phyloP scores from a whole-genome alignment of 2,113 vertebrate species.

The Chinchilla lanigera region DNA sequence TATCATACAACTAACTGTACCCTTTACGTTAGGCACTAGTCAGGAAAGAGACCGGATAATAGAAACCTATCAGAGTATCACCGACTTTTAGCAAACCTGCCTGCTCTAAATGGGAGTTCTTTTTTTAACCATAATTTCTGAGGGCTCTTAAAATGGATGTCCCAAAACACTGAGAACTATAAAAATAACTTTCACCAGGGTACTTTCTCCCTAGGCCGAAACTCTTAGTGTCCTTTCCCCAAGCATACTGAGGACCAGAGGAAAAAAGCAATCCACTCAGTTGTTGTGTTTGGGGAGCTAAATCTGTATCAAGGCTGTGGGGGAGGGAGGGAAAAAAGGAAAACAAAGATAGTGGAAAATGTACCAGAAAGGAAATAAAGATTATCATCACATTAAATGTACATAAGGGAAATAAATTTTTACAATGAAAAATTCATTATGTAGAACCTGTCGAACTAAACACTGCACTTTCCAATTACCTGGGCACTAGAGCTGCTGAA shows the following conservation, averaged over 20 bases:
- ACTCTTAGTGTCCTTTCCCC: conserved; percentile 30
- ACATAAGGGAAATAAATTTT: conserved; percentile 49
- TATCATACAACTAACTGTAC: conserved; percentile 48
- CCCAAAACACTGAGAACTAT: conserved; percentile 35
- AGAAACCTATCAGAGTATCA: conserved; percentile 19
- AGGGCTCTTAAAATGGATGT: conserved; percentile 33
- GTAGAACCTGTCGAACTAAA: conserved; percentile 36
- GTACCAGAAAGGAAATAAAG: neutral
- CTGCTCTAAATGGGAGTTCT: conserved; percentile 11
- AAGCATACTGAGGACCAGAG: conserved; percentile 19
- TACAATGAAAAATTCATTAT: conserved; percentile 41
- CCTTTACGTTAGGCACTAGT: conserved; percentile 55
- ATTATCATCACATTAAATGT: conserved; percentile 51
- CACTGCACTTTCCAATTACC: conserved; percentile 9
- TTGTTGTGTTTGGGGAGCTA: conserved; percentile 28
- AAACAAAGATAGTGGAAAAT: neutral
- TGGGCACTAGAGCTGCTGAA: neutral
- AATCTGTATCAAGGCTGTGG: neutral
- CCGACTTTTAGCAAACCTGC: neutral
- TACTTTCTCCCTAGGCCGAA: conserved; percentile 24
- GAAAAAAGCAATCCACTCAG: neutral
- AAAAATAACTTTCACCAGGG: conserved; percentile 58
- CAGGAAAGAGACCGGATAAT: neutral
- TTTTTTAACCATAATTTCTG: conserved; percentile 6
- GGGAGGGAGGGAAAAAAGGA: accelerated